Base-by-base conservation (phyloP, 2,113 vertebrate genomes). In the Crotalus tigris region DNA sequence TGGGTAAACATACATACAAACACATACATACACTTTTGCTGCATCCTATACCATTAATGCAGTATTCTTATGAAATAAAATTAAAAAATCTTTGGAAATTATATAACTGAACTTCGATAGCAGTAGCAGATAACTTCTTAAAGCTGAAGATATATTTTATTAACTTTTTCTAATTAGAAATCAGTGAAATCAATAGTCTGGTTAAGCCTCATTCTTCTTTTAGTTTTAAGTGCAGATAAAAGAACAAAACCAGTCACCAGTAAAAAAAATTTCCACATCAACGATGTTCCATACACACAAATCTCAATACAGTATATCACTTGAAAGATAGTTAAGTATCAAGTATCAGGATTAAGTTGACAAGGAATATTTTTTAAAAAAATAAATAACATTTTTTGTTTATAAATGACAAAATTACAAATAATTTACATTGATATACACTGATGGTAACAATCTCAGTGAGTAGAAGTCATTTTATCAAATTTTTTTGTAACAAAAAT, bases 41-140 rank as follows among this genome's bases (percentile, higher is more conserved):
- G 57, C 46, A 33, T 90, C 55, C 26, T 93, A 23, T 94, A 90
- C 88, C 87, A 90, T 88, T 53, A 92, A 87, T 91, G 24, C 89
- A 93, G 87, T 91, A 69, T 23, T 69, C 19, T 95, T 92, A 92
- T 75, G 90, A 95, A 94, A 94, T 85, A 92, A 44, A 91, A 86
- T 92, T 1, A 93, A 92, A 49, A 92, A 1, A 21, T 64, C 91
- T 95, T 93, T 11, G 11, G 11, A 87, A 15, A 93, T 91, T 44
- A 90, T 24, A 58, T 26, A 93, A 5, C 44, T 95, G 85, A 91
- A 23, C 92, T 61, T 17, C 91, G 23, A 33, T 49, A 69, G 24
- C 5, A 87, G 64, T 49, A 91, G 5, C 12, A 93, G 5, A 0
- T 33, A 13, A 24, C 39, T 55, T 88, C 19, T 55, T 88, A 13